Evolutionary conservation across 2,113 vertebrate genomes (phyloP).

Genomic region (Eubucco bourcierii): DNA sequence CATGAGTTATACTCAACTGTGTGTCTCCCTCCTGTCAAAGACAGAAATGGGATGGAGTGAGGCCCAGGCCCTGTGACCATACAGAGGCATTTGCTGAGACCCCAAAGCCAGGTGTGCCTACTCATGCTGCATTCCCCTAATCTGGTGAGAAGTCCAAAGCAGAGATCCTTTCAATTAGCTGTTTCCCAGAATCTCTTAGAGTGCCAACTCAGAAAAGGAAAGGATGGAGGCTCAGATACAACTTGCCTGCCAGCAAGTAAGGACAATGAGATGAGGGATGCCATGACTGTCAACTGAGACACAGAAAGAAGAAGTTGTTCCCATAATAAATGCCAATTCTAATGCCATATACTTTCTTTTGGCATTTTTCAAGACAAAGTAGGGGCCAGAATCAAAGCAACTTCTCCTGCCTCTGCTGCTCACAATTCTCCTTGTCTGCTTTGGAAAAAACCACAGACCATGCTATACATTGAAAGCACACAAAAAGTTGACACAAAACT

Average conservation of each 20-base stretch:
- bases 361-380: constrained; percentile 2
- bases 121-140: background rate
- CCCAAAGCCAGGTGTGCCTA: background rate
- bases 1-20: background rate
- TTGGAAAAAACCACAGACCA: background rate
- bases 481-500: background rate
- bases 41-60: background rate
- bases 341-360: background rate
- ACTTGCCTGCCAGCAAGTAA: background rate
- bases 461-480: background rate
- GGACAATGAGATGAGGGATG: background rate
- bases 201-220: background rate
- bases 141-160: background rate
- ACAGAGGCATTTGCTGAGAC: background rate
- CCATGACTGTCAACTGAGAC: background rate
- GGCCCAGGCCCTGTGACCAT: background rate
- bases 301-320: background rate
- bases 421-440: background rate
- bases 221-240: background rate
- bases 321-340: background rate
- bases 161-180: background rate
- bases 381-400: background rate
- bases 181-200: background rate
- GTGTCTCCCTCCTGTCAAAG: background rate
- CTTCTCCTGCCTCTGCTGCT: background rate